These are phyloP conservation scores for Bradypodion pumilum DNA, from an alignment of 2,797 vertebrate species.

Conservation along the genomic window DNA sequence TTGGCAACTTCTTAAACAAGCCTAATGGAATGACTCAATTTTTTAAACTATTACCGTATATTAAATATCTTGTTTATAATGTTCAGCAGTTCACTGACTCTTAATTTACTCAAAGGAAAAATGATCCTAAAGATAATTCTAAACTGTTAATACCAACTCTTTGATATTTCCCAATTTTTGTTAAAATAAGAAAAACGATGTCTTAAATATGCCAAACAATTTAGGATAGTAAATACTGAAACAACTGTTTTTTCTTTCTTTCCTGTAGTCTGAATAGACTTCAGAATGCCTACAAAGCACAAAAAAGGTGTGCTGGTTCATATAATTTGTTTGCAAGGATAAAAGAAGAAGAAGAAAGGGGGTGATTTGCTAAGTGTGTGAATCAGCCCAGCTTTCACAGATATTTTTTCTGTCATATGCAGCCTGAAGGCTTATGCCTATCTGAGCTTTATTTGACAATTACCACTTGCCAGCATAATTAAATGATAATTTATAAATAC, in stretches of 20 bases:
- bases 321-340: slow-evolving; percentile 82
- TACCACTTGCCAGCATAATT: slow-evolving; percentile 89
- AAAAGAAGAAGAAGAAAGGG: slow-evolving; percentile 76
- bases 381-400: slow-evolving; percentile 81
- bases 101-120: slow-evolving; percentile 77
- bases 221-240: slow-evolving; percentile 79
- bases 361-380: slow-evolving; percentile 82
- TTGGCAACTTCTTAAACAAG: slow-evolving; percentile 61
- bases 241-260: slow-evolving; percentile 78
- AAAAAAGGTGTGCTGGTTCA: slow-evolving; percentile 76
- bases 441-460: slow-evolving; percentile 87
- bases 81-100: slow-evolving; percentile 75
- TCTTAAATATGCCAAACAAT: slow-evolving; percentile 80
- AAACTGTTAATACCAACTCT: slow-evolving; percentile 72
- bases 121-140: slow-evolving; percentile 73
- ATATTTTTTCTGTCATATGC: slow-evolving; percentile 82
- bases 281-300: slow-evolving; percentile 81
- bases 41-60: slow-evolving; percentile 64
- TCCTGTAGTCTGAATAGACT: slow-evolving; percentile 80
- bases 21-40: slow-evolving; percentile 74
- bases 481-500: slow-evolving; percentile 93
- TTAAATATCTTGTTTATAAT: slow-evolving; percentile 70
- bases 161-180: slow-evolving; percentile 77
- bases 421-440: slow-evolving; percentile 82
- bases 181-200: slow-evolving; percentile 68